A percentile compares a stretch with the other conserved stretches of the same genome.
These are phyloP conservation scores for Sprattus sprattus DNA, from an alignment of 2,113 vertebrate species.

Conservation along the genomic window DNA sequence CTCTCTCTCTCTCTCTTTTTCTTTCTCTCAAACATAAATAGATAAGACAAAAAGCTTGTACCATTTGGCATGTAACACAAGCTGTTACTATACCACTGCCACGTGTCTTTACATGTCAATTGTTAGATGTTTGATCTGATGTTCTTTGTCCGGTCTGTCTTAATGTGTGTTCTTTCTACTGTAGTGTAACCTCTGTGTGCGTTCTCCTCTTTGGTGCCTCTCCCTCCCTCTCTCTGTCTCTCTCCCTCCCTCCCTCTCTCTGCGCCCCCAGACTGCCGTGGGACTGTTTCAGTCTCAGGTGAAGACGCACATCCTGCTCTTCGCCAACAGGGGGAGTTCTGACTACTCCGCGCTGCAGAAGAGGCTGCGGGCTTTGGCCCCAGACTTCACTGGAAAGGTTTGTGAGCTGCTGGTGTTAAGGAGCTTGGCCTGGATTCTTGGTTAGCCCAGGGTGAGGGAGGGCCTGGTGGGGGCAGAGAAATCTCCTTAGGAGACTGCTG, in stretches of 20 bases:
- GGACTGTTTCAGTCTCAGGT: constrained; percentile 83
- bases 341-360: constrained; percentile 66
- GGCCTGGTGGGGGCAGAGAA: too few relatives aligned
- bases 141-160: not conserved
- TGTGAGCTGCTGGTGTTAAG: constrained; percentile 2
- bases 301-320: constrained; percentile 81
- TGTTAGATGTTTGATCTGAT: too few relatives aligned
- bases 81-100: not conserved
- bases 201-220: not conserved
- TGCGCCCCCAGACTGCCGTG: constrained; percentile 71
- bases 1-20: not conserved
- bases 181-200: not conserved
- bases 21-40: not conserved
- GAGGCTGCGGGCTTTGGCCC: constrained; percentile 68
- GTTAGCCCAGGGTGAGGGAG: not conserved
- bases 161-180: not conserved
- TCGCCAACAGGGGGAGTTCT: constrained; percentile 77
- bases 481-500: not conserved
- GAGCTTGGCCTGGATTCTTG: not conserved
- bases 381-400: constrained; percentile 82
- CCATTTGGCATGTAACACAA: too few relatives aligned
- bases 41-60: too few relatives aligned
- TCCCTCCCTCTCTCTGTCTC: not conserved
- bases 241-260: not conserved
- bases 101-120: not conserved